These are phyloP conservation scores for Pollachius pollachius DNA, from an alignment of 2,113 vertebrate species.

Conservation along the genomic window DNA sequence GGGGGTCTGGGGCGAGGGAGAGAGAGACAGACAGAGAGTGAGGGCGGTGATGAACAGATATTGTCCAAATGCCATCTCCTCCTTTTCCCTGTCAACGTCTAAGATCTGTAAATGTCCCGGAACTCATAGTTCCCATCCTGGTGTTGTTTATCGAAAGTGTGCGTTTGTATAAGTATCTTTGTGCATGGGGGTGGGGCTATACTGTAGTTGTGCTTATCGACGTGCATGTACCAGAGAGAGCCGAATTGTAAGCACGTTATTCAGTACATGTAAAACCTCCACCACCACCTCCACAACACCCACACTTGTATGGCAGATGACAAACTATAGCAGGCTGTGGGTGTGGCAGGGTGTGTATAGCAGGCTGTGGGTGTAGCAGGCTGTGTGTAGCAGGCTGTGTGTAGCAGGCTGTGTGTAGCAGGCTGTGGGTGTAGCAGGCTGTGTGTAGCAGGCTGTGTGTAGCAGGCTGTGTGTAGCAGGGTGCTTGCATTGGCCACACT, in stretches of 20 bases:
- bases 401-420: no score
- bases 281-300: no score
- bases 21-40: not conserved
- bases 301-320: no score
- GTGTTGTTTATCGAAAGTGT: not conserved
- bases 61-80: not conserved
- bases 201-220: not conserved
- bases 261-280: no score
- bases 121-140: no score
- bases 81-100: not conserved
- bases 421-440: no score
- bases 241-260: no score
- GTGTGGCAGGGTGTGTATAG: not conserved
- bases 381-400: no score
- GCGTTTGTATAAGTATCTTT: constrained; percentile 17
- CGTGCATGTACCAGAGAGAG: not conserved
- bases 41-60: constrained; percentile 4
- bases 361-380: constrained; percentile 21
- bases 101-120: no score
- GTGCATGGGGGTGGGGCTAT: constrained; percentile 20
- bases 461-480: constrained; percentile 44
- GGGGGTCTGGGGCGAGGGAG: constrained; percentile 7
- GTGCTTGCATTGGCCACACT: constrained; percentile 61
- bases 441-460: constrained; percentile 43
- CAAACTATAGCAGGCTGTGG: constrained; percentile 23